Conservation (phyloP, 2,888 invertebrate species). For the Drosophila monieri region DNA sequence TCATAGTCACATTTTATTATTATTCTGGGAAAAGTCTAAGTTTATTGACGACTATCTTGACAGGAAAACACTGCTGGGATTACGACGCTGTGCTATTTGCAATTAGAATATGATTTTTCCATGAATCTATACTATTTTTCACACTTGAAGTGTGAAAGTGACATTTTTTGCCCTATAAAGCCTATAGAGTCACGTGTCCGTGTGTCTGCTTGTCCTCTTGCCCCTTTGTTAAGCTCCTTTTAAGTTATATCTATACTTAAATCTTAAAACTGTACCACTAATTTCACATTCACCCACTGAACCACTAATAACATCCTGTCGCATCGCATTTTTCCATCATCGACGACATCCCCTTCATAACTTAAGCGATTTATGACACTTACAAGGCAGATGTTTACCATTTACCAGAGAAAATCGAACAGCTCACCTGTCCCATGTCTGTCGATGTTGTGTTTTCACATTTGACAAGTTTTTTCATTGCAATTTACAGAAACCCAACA, state of each 20-base stretch:
- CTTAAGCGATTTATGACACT: slow-evolving; percentile 54
- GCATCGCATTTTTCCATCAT: slow-evolving; percentile 9
- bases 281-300: slow-evolving; percentile 3
- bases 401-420: slow-evolving; percentile 16
- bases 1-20: background rate
- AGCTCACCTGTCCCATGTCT: slow-evolving; percentile 29
- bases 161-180: background rate
- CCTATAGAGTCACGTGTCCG: background rate
- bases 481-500: slow-evolving; percentile 46
- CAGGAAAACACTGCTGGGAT: background rate
- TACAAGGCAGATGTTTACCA: slow-evolving; percentile 53
- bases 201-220: no score
- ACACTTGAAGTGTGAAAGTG: background rate
- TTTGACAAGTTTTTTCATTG: slow-evolving; percentile 53
- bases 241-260: background rate
- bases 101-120: background rate
- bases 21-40: background rate
- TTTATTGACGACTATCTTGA: no score
- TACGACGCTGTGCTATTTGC: background rate
- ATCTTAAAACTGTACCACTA: background rate
- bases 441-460: slow-evolving; percentile 25
- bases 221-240: no score
- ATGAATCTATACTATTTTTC: background rate
- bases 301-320: slow-evolving; percentile 32
- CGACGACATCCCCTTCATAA: slow-evolving; percentile 37